These are phyloP conservation scores for Euwallacea fornicatus DNA, from an alignment of 1,140 invertebrate genomes.

Conservation along the genomic window DNA sequence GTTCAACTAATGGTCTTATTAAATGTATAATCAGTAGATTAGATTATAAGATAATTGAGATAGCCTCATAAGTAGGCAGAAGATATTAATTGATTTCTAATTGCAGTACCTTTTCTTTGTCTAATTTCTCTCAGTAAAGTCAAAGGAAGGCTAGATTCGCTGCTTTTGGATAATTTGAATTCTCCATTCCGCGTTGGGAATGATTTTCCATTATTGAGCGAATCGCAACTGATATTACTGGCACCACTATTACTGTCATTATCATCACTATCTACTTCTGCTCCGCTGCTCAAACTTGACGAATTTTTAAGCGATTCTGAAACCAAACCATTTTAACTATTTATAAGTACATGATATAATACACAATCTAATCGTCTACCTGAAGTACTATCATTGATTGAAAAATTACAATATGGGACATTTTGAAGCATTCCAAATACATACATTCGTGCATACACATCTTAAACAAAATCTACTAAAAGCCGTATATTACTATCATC, in stretches of 20 bases:
- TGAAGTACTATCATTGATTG: neutral
- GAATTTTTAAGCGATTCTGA: conserved; percentile 38
- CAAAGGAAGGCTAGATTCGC: conserved; percentile 57
- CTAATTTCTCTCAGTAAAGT: conserved; percentile 64
- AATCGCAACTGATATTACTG: conserved; percentile 72
- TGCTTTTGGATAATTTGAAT: conserved; percentile 2
- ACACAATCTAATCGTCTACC: neutral
- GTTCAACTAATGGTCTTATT: too few species aligned
- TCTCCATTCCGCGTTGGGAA: conserved; percentile 16
- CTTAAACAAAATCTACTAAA: too few species aligned
- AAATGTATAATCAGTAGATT: too few species aligned
- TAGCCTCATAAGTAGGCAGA: too few species aligned
- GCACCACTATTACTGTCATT: conserved; percentile 71
- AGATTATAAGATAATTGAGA: too few species aligned
- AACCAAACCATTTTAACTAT: neutral
- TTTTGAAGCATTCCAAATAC: neutral
- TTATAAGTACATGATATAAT: too few species aligned
- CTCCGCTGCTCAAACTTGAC: conserved; percentile 54
- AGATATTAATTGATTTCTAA: neutral
- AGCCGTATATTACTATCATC: too few species aligned
- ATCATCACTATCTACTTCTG: conserved; percentile 66
- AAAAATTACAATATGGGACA: neutral
- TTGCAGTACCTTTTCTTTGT: conserved; percentile 51
- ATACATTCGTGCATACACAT: neutral
- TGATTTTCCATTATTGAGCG: conserved; percentile 67